Evolutionary conservation across 1,140 invertebrate genomes (phyloP).

Genomic region (Oscheius sp.): DNA sequence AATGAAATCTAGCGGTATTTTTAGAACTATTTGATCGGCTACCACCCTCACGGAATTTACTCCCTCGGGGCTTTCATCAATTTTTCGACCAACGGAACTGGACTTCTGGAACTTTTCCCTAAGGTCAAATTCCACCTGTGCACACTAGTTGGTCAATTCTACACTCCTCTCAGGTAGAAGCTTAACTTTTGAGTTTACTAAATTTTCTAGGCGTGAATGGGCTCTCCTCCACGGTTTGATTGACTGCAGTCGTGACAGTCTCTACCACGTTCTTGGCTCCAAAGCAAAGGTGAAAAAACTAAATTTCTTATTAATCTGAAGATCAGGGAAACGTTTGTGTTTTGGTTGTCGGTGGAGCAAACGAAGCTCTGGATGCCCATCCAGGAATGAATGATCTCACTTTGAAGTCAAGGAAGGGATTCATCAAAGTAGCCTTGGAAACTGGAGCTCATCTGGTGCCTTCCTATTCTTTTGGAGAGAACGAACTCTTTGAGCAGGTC

Average conservation of each 20-base stretch:
- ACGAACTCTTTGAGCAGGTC: constrained; percentile 15
- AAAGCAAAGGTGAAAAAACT: not conserved
- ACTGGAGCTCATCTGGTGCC: constrained; percentile 14
- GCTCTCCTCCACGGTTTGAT: constrained; percentile 8
- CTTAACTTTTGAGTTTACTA: not conserved
- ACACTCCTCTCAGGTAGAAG: not conserved
- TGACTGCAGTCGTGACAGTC: constrained; percentile 9
- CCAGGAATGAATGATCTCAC: not conserved
- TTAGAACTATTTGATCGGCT: constrained; percentile 22
- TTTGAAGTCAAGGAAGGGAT: constrained; percentile 13
- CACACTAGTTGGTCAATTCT: constrained; percentile 13
- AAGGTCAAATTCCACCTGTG: constrained; percentile 8
- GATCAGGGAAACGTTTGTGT: constrained; percentile 1
- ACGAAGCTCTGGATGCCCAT: constrained; percentile 18
- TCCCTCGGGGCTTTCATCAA: not conserved
- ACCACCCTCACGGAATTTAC: constrained; percentile 16
- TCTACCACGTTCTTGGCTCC: constrained; percentile 4
- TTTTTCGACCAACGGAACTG: constrained; percentile 16
- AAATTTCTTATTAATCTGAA: not conserved
- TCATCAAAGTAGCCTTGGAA: constrained; percentile 23
- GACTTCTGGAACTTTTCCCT: constrained; percentile 8
- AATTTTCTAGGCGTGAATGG: constrained; percentile 1
- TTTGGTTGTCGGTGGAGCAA: not conserved
- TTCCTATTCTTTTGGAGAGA: constrained; percentile 22
- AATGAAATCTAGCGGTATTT: not conserved